Base-by-base conservation (phyloP, 2,113 vertebrate genomes). In the Aphyosemion australe region DNA sequence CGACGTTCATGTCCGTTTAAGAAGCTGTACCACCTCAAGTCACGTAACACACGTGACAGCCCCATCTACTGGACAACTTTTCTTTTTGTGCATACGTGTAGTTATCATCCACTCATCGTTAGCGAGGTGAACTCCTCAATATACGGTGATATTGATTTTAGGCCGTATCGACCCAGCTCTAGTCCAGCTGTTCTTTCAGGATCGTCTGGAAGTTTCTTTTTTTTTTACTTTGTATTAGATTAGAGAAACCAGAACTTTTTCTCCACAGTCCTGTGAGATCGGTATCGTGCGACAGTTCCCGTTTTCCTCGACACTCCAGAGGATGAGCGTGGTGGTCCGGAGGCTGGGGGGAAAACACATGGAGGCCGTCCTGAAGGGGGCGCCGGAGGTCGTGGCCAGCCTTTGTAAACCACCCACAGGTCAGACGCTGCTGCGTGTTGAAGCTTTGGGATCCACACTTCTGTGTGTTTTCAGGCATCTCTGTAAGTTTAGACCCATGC, bases 281-380 rank as follows among this genome's bases (percentile, higher is more conserved):
- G 97, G 97, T 48, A 97, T 98, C 0, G 94, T 98, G 60, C 94
- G 94, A 12, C 96, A 98, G 93, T 98, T 98, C 71, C 96, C 96
- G 0, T 98, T 98, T 88, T 97, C 96, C 57, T 98, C 97, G 0
- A 93, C 85, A 16, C 57, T 97, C 78, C 97, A 98, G 86, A 94
- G 97, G 58, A 99, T 97, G 97, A 95, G 95, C 21, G 96, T 98
- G 13, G 93, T 99, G 71, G 93, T 94, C 0, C 90, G 94, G 70
- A 91, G 91, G 69, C 90, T 98, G 0, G 96, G 96, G 13, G 94
- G 95, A 56, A 97, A 95, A 78, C 94, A 93, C 68, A 98, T 99
- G 96, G 94, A 96, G 3, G 93, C 94, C 21, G 98, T 95, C 75
- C 88, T 97, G 85, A 99, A 99, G 65, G 97, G 97, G 73, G 96